phyloP scores from a whole-genome alignment of 1,140 invertebrate species.

The Monomorium pharaonis region DNA sequence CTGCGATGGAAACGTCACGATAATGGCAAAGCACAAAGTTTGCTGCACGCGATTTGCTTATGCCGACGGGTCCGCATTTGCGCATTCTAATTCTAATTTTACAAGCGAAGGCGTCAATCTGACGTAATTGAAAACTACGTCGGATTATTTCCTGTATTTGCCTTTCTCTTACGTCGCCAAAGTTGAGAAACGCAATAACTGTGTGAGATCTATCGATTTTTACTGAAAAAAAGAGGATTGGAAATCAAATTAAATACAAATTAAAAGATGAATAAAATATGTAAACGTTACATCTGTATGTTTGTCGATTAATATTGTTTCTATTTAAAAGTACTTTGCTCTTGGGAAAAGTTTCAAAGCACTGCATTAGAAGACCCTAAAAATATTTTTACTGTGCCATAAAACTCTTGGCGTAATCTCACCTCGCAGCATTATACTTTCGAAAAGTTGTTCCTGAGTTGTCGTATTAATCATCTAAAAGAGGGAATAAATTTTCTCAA shows the following conservation, averaged over 20 bases:
- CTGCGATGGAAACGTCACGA: neutral
- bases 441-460: slow-evolving; percentile 5
- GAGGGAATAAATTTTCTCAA: slow-evolving; percentile 16
- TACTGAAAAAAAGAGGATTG: neutral
- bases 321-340: neutral
- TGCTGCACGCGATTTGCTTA: neutral
- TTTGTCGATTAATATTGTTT: neutral
- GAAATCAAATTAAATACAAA: neutral
- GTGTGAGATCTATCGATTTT: neutral
- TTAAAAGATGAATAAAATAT: neutral
- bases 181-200: neutral
- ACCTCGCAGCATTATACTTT: neutral
- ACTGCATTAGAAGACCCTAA: slow-evolving; percentile 32
- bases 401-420: slow-evolving; percentile 33
- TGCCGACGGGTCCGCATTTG: neutral
- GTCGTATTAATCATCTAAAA: slow-evolving; percentile 12
- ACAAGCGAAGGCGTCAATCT: neutral
- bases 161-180: neutral
- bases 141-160: neutral
- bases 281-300: neutral
- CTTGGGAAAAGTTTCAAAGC: neutral
- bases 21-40: neutral
- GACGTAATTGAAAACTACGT: neutral
- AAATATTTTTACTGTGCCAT: slow-evolving; percentile 50
- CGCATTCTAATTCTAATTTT: slow-evolving; percentile 34